Conservation (phyloP, 2,113 vertebrate species). For the Calidris pygmaea region DNA sequence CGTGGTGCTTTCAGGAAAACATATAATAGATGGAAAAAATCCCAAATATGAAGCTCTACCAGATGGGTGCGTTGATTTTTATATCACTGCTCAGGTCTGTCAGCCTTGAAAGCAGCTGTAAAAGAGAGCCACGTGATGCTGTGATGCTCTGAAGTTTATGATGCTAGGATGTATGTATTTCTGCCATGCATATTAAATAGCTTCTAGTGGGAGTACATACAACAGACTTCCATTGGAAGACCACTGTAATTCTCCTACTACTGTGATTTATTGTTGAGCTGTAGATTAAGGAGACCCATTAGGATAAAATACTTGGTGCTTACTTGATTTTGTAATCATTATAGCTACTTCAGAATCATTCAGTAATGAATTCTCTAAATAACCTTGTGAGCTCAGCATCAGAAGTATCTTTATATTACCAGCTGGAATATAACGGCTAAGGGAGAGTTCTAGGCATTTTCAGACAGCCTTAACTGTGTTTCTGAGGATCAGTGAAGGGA, state of each 20-base stretch:
- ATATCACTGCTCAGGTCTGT: background rate
- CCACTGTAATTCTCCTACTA: background rate
- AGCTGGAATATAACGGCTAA: background rate
- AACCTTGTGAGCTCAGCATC: background rate
- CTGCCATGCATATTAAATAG: background rate
- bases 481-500: background rate
- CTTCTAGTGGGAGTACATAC: background rate
- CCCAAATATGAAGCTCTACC: background rate
- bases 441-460: background rate
- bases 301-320: background rate
- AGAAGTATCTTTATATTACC: background rate
- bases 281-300: background rate
- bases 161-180: background rate
- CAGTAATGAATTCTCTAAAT: background rate
- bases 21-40: background rate
- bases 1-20: background rate
- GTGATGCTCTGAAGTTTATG: background rate
- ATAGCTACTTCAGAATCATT: background rate
- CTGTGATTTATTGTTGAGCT: background rate
- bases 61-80: background rate
- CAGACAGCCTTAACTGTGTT: background rate
- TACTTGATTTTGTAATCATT: background rate
- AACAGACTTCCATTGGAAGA: background rate
- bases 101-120: background rate
- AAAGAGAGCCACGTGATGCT: background rate